These are phyloP conservation scores for Eubasilissa regina DNA, from an alignment of 1,140 invertebrate genomes.

Conservation along the genomic window DNA sequence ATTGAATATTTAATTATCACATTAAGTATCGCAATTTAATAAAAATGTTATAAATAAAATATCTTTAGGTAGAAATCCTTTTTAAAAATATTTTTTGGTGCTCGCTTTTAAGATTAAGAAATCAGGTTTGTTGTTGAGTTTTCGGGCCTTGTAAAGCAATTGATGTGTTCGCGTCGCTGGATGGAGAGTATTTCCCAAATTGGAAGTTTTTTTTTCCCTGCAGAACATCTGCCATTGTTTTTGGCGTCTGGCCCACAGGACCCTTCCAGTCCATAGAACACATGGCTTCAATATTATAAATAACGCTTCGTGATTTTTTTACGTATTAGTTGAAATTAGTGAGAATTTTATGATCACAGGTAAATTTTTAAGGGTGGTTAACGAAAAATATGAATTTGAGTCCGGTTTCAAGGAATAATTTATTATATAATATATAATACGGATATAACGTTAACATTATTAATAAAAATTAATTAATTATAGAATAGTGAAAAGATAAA, in stretches of 20 bases:
- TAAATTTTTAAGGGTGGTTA: background rate
- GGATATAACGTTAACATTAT: background rate
- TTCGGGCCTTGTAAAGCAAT: background rate
- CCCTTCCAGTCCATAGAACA: conserved; percentile 9
- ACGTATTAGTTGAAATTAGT: background rate
- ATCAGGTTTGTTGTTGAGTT: no score
- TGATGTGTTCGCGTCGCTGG: conserved; percentile 5
- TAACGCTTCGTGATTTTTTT: conserved; percentile 14
- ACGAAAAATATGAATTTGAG: background rate
- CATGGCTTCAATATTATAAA: conserved; percentile 18
- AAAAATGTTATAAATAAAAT: no score
- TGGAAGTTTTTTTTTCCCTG: conserved; percentile 3
- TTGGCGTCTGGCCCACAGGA: background rate
- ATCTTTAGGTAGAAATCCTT: no score
- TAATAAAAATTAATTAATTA: background rate
- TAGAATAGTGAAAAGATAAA: background rate
- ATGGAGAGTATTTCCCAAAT: background rate
- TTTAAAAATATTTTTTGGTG: no score
- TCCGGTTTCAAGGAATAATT: background rate
- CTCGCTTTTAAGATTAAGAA: no score
- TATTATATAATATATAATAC: background rate
- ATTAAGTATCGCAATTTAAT: no score
- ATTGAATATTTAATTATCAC: no score
- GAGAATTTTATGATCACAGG: background rate
- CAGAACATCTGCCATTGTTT: conserved; percentile 26